Percentiles rank a stretch among this genome's conserved stretches.
Evolutionary conservation across 2,113 vertebrate genomes (phyloP).

Genomic region (Halcyon senegalensis): DNA sequence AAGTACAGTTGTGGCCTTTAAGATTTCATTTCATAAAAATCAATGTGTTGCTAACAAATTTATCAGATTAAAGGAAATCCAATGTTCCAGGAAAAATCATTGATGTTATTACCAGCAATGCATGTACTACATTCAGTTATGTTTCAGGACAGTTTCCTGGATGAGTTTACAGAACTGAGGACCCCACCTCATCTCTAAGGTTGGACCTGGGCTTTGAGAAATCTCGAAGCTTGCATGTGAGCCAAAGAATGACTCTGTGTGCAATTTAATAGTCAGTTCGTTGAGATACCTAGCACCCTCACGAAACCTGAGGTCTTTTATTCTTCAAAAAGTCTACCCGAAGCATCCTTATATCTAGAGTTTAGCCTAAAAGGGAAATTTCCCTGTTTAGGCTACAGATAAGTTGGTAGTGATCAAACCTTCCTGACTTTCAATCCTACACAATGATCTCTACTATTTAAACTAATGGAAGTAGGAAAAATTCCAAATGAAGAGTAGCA

Average conservation of each 20-base stretch:
- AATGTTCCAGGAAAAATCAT: background rate
- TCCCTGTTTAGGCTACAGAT: background rate
- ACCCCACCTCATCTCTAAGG: background rate
- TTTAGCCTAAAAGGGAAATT: background rate
- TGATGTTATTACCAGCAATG: background rate
- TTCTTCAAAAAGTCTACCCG: background rate
- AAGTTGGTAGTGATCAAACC: background rate
- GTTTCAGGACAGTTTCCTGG: background rate
- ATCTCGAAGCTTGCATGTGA: background rate
- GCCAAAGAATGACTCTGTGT: background rate
- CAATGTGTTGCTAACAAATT: background rate
- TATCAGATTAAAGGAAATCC: slow-evolving; percentile 17
- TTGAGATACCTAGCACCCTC: background rate
- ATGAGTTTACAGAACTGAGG: background rate
- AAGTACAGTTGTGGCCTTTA: background rate
- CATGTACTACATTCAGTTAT: background rate
- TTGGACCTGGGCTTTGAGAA: background rate
- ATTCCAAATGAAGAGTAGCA: background rate
- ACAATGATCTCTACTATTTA: background rate
- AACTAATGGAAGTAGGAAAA: background rate
- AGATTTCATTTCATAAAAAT: slow-evolving; percentile 7
- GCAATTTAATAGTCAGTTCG: background rate
- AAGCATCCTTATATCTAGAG: background rate
- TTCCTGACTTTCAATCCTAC: background rate
- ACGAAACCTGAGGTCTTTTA: background rate